Base-by-base conservation (phyloP, 2,888 invertebrate genomes). In the Pilophorus perplexus region DNA sequence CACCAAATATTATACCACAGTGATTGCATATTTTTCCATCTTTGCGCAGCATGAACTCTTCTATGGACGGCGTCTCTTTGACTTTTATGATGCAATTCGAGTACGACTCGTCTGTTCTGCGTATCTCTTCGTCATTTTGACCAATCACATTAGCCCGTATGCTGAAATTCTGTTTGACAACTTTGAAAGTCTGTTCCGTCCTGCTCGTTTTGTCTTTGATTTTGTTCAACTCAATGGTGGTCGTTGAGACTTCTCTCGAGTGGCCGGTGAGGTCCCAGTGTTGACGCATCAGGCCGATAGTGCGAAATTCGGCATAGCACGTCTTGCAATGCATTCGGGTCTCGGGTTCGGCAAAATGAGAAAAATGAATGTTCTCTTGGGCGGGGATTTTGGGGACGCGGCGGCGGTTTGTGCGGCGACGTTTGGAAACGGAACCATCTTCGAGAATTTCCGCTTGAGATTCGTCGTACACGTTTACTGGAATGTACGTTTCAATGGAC, bases 241-340 rank as follows among this genome's bases (percentile, higher is more conserved):
- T 55, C 12, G 70, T 70, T 27, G 59, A 66, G 6, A 70, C 68
- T 38, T 70, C 68, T 22, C 67, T 54, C 3, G 67, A 28, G 46
- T 70, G 70, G 12, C 70, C 70, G 6, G 68, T 69, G 23, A 62
- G 23, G 27, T 70, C 68, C 70, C 70, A 70, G 55, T 70, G 70
- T 25, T 64, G 64, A 12, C 70, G 44, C 40, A 70, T 62, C 16
- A 57, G 42, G 12, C 54, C 65, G n/a, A 69, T 68, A n/a, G 48
- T 55, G 8, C 62, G 16, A 55, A 70, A 70, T 42, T 70, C 67
- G 6, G 57, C 64, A 12, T 57, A 55, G 33, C 70, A 70, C 23
- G 67, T 66, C 52, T 70, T 70, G 18, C 70, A 70, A 14, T 62
- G 46, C 52, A 69, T 60, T 57, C 42, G 28, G 3, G 67, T 40